Conservation (phyloP, 2,888 invertebrate genomes). For the Schrankia costaestrigalis region DNA sequence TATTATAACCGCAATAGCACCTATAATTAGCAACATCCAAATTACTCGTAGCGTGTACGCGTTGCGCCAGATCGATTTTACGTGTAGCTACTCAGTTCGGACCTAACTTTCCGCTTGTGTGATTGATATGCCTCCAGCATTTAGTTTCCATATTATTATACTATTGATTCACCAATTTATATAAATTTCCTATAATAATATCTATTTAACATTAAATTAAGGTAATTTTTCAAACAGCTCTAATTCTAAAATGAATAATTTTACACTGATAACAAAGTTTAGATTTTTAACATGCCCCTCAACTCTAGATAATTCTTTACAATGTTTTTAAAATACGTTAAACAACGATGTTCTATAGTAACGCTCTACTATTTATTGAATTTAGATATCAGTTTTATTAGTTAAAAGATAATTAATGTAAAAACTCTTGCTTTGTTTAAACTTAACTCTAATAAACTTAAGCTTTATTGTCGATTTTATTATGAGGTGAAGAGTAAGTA, state of each 20-base stretch:
- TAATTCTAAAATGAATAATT: too few relatives aligned
- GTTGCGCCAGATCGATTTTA: constrained; percentile 68
- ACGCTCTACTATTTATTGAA: too few relatives aligned
- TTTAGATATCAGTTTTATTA: too few relatives aligned
- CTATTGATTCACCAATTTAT: constrained; percentile 24
- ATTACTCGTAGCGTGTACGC: constrained; percentile 71
- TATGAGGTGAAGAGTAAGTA: constrained; percentile 42
- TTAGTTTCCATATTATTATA: constrained; percentile 39
- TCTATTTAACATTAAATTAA: too few relatives aligned
- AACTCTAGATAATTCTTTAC: too few relatives aligned
- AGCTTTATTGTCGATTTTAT: constrained; percentile 35
- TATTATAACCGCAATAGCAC: constrained; percentile 81
- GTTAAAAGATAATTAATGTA: too few relatives aligned
- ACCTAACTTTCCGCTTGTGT: constrained; percentile 49
- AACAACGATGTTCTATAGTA: too few relatives aligned
- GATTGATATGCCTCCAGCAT: constrained; percentile 43
- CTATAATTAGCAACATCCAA: constrained; percentile 79
- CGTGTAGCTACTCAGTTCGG: constrained; percentile 60
- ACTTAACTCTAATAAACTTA: constrained; percentile 24
- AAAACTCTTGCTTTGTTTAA: constrained; percentile 16
- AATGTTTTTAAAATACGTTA: too few relatives aligned
- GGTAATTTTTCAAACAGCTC: too few relatives aligned
- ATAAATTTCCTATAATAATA: too few relatives aligned
- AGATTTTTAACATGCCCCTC: too few relatives aligned
- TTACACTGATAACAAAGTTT: too few relatives aligned